A percentile compares a stretch with the other conserved stretches of the same genome.
Evolutionary conservation across 1,140 invertebrate species (phyloP).

Genomic region (Aporrectodea caliginosa): DNA sequence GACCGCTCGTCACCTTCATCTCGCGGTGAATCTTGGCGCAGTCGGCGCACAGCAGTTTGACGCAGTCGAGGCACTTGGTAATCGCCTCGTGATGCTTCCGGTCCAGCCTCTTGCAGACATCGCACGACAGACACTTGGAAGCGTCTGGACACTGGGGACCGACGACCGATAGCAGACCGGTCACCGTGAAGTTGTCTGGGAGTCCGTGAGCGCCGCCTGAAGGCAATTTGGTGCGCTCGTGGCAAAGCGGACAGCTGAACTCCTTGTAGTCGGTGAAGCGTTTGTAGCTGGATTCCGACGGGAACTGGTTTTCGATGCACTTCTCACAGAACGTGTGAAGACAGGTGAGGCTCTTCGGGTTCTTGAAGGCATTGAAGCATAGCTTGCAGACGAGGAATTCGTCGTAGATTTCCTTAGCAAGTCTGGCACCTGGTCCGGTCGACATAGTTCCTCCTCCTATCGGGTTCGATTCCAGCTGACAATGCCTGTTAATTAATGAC

Average conservation of each 20-base stretch:
- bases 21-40: slow-evolving; percentile 50
- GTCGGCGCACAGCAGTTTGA: slow-evolving; percentile 52
- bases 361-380: slow-evolving; percentile 53
- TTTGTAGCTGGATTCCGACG: neutral
- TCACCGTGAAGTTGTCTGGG: slow-evolving; percentile 54
- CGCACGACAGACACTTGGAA: slow-evolving; percentile 1
- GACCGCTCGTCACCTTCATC: slow-evolving; percentile 53
- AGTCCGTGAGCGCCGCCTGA: slow-evolving; percentile 50
- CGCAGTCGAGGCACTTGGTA: slow-evolving; percentile 54
- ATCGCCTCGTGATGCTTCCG: slow-evolving; percentile 49
- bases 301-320: slow-evolving; percentile 57
- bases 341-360: slow-evolving; percentile 79
- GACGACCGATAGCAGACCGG: slow-evolving; percentile 50
- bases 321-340: slow-evolving; percentile 88
- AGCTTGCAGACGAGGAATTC: slow-evolving; percentile 57
- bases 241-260: slow-evolving; percentile 54
- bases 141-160: slow-evolving; percentile 29
- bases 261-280: slow-evolving; percentile 2
- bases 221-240: slow-evolving; percentile 53
- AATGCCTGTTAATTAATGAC: too few species aligned
- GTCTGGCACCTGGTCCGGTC: too few species aligned
- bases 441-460: too few species aligned
- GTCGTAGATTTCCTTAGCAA: slow-evolving; percentile 55
- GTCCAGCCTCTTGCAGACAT: slow-evolving; percentile 41
- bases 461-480: too few species aligned